Conservation (phyloP, 2,113 vertebrate species). For the Epinephelus fuscoguttatus region DNA sequence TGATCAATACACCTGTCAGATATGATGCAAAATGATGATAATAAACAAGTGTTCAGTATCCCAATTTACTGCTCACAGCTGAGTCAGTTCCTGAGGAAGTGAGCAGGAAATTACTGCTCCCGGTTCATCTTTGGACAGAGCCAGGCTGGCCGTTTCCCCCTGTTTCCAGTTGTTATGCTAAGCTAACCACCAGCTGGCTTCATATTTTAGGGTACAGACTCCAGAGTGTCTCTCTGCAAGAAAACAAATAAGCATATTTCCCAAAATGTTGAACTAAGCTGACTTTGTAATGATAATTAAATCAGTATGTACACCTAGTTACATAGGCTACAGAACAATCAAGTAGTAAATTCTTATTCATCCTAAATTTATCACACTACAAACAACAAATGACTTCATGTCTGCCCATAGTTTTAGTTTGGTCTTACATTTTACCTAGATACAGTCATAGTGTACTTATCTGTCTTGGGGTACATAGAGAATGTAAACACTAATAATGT, state of each 20-base stretch:
- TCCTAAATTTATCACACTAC: background rate
- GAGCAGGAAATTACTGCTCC: background rate
- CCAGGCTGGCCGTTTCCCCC: background rate
- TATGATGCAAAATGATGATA: background rate
- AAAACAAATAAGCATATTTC: background rate
- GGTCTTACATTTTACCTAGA: background rate
- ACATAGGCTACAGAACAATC: background rate
- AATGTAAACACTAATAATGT: constrained; percentile 30
- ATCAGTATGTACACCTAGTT: background rate
- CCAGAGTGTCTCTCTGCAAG: background rate
- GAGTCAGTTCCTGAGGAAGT: background rate
- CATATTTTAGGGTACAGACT: background rate
- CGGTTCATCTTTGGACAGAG: background rate
- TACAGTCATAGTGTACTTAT: background rate
- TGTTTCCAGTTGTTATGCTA: constrained; percentile 4
- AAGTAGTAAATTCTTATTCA: background rate
- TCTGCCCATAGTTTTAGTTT: constrained; percentile 20
- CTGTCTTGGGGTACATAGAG: background rate
- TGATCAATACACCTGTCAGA: background rate
- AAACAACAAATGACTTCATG: background rate
- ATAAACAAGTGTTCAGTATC: background rate
- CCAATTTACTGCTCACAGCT: background rate
- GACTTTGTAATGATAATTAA: background rate
- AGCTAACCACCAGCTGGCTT: background rate
- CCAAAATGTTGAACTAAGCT: background rate